Percentiles rank a stretch among this genome's conserved stretches.
Conservation (phyloP, 2,113 vertebrate species). For the Hemicordylus capensis region DNA sequence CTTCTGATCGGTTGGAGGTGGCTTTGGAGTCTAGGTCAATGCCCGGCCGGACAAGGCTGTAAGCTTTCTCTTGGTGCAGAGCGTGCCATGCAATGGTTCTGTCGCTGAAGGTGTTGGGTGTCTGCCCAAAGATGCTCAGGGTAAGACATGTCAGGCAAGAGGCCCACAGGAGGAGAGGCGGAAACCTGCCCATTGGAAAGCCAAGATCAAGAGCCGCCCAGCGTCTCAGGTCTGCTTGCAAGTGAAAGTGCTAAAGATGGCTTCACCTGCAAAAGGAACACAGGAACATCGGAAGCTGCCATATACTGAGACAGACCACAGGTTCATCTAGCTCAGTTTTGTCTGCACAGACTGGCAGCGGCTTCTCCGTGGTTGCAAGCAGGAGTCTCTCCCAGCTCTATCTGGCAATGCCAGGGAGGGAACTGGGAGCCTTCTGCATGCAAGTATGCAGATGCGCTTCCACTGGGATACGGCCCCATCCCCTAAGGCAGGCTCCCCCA, state of each 20-base stretch:
- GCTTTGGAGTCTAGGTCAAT: background rate
- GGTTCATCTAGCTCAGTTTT: no score
- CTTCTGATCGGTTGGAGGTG: constrained; percentile 2
- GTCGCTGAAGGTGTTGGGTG: constrained; percentile 8
- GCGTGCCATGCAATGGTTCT: constrained; percentile 1
- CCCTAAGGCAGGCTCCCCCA: no score
- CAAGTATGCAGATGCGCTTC: no score
- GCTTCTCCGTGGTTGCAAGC: no score
- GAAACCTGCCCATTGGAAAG: accelerated
- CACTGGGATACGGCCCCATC: no score
- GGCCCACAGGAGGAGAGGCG: background rate
- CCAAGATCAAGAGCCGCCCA: accelerated
- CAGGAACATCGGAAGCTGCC: no score
- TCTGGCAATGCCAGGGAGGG: no score
- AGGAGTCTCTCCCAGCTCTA: no score
- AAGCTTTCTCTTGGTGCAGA: constrained; percentile 29
- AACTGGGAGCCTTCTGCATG: no score
- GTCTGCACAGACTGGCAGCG: no score
- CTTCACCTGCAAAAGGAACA: background rate
- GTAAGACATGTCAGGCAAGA: constrained; percentile 49
- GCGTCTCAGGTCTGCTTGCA: background rate
- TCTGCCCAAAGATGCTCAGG: background rate
- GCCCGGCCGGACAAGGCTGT: constrained; percentile 27
- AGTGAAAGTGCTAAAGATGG: accelerated
- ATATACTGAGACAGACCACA: no score